Conservation (phyloP, 2,113 vertebrate species). For the Zosterops borbonicus region DNA sequence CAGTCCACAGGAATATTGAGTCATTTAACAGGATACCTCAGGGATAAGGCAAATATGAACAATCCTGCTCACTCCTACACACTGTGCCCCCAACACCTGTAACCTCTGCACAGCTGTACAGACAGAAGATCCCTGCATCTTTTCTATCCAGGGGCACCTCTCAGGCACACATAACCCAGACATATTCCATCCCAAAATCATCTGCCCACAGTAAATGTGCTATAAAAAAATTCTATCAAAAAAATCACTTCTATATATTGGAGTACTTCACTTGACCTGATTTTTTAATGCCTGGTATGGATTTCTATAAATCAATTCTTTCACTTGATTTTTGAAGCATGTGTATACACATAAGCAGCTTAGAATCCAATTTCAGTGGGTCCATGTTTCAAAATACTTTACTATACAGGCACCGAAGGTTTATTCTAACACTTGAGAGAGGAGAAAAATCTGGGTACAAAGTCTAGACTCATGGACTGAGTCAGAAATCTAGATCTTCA, state of each 20-base stretch:
- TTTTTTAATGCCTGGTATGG: neutral
- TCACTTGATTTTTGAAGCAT: neutral
- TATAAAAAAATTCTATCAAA: neutral
- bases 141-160: neutral
- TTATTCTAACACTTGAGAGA: neutral
- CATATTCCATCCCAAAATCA: neutral
- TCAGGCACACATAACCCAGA: neutral
- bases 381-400: neutral
- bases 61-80: neutral
- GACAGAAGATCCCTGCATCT: neutral
- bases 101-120: neutral
- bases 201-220: neutral
- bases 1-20: neutral
- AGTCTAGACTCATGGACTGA: neutral
- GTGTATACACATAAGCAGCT: neutral
- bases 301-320: neutral
- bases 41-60: neutral
- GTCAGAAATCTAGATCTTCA: neutral
- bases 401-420: neutral
- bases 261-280: neutral
- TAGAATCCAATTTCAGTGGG: neutral
- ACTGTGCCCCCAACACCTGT: neutral
- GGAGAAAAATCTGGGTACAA: neutral
- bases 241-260: neutral
- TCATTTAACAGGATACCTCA: neutral